Evolutionary conservation across 2,113 vertebrate species (phyloP).

Genomic region (Hystrix cristata): DNA sequence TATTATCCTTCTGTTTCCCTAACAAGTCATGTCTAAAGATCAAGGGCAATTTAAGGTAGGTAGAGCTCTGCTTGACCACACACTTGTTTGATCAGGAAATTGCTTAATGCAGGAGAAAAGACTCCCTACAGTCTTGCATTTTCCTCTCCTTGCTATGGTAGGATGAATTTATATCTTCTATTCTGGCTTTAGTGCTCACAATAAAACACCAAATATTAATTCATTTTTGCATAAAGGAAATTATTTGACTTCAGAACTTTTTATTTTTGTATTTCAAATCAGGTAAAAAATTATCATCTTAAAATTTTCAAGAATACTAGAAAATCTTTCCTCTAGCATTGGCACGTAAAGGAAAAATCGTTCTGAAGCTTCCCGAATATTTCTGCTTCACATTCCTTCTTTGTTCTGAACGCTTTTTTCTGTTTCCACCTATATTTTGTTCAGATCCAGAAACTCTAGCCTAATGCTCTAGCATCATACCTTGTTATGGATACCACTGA

Average conservation of each 20-base stretch:
- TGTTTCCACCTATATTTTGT: not conserved
- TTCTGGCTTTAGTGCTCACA: not conserved
- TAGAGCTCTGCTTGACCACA: not conserved
- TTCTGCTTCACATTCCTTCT: not conserved
- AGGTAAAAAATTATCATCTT: not conserved
- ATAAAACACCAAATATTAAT: not conserved
- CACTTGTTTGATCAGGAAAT: not conserved
- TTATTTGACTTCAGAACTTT: constrained; percentile 1
- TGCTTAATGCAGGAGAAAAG: not conserved
- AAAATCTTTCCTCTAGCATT: constrained; percentile 27
- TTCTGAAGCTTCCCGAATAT: not conserved
- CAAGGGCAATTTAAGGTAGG: not conserved
- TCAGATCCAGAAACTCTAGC: not conserved
- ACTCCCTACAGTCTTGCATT: not conserved
- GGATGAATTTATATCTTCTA: not conserved
- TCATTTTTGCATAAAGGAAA: constrained; percentile 1
- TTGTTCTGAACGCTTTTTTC: not conserved
- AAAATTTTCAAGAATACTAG: not conserved
- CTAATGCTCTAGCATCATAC: not conserved
- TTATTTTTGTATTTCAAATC: constrained; percentile 6
- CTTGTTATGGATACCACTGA: not conserved
- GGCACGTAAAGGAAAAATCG: not conserved
- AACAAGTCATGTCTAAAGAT: not conserved
- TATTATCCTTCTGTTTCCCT: not conserved
- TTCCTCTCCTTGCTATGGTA: not conserved